phyloP scores from a whole-genome alignment of 2,888 invertebrate genomes.

The Pseudococcus longispinus region DNA sequence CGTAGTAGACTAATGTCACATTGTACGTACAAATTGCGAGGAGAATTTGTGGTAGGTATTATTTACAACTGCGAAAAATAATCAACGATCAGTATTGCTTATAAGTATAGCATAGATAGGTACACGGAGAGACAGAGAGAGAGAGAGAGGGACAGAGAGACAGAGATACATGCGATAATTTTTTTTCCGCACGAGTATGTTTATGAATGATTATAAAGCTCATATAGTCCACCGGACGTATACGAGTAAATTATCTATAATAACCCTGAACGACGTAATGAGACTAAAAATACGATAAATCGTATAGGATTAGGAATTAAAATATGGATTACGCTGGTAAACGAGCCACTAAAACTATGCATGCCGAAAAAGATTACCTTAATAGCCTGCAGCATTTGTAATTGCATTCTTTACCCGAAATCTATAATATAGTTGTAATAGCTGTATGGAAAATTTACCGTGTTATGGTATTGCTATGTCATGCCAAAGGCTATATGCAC shows the following conservation, averaged over 20 bases:
- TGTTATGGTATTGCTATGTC: not conserved
- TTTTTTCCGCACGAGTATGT: not conserved
- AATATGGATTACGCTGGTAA: conserved; percentile 1
- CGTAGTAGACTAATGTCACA: not conserved
- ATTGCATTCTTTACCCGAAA: not conserved
- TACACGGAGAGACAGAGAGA: not conserved
- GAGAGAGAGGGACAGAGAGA: not conserved
- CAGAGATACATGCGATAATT: not conserved
- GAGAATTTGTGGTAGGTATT: not conserved
- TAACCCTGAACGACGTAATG: conserved; percentile 26
- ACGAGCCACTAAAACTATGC: conserved; percentile 24
- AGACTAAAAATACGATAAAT: conserved; percentile 31
- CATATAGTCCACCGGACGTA: not conserved
- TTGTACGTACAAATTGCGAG: not conserved
- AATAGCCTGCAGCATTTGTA: conserved; percentile 28
- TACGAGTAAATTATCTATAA: not conserved
- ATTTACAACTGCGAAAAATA: conserved; percentile 6
- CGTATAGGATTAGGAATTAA: conserved; percentile 15
- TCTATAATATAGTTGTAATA: not conserved
- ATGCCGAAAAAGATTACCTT: conserved; percentile 10
- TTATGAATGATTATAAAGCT: conserved; percentile 10
- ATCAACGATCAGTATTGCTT: not conserved
- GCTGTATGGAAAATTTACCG: not conserved
- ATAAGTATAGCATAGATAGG: not conserved
- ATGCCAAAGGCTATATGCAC: not conserved